Evolutionary conservation across 1,140 invertebrate genomes (phyloP).

Genomic region (Heliconius himera): DNA sequence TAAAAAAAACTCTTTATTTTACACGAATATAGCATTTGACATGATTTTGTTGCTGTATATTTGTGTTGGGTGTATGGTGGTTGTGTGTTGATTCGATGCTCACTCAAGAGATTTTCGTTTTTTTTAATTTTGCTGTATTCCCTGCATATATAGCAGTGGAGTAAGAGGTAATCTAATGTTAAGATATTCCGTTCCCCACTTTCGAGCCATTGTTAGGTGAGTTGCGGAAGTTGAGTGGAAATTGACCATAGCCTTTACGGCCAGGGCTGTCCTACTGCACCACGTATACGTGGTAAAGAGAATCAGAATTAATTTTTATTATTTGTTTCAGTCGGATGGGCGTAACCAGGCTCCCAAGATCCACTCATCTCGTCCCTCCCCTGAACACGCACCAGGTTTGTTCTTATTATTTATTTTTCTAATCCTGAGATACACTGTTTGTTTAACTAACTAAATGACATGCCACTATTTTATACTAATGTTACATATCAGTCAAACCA

Average conservation of each 20-base stretch:
- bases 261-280: too few species aligned
- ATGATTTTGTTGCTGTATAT: too few species aligned
- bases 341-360: conserved; percentile 75
- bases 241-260: neutral
- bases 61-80: too few species aligned
- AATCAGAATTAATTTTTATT: neutral
- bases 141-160: neutral
- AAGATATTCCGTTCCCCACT: neutral
- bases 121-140: neutral
- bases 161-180: neutral
- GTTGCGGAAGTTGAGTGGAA: neutral
- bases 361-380: conserved; percentile 72
- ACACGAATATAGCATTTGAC: neutral
- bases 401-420: neutral
- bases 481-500: too few species aligned
- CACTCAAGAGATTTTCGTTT: neutral
- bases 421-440: too few species aligned
- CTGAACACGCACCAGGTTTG: conserved; percentile 68
- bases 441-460: too few species aligned
- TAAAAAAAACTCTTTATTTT: neutral
- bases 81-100: too few species aligned
- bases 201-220: neutral
- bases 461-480: too few species aligned
- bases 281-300: neutral
- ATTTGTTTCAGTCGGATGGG: conserved; percentile 77